phyloP scores from a whole-genome alignment of 92 coral and sea anemone genomes.

The Epizoanthus rinbou region DNA sequence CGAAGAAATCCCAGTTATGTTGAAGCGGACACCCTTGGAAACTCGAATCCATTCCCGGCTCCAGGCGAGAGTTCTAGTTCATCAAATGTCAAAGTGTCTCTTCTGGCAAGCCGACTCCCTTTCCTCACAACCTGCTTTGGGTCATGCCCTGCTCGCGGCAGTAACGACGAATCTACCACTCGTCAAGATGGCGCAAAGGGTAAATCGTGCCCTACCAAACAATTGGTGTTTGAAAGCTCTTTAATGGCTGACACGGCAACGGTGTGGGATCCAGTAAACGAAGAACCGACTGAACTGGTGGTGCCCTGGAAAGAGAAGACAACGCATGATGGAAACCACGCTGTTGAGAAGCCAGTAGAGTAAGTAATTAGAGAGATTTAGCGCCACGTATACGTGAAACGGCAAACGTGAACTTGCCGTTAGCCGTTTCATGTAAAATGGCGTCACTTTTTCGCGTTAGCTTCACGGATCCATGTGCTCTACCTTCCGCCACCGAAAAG shows the following conservation, averaged over 20 bases:
- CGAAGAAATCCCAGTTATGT: not conserved
- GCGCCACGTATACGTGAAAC: too few species aligned
- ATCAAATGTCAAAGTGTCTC: not conserved
- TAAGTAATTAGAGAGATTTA: not conserved
- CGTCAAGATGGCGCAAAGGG: not conserved
- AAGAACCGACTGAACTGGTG: not conserved
- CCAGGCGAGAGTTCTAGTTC: not conserved
- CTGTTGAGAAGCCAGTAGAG: not conserved
- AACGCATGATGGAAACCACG: not conserved
- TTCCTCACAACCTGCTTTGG: constrained; percentile 1
- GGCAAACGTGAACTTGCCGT: too few species aligned
- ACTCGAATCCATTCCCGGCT: not conserved
- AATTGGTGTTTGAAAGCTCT: constrained; percentile 2
- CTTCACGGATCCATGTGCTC: too few species aligned
- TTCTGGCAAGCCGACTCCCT: not conserved
- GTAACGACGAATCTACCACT: not conserved
- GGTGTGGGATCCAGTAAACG: not conserved
- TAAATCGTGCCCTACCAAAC: not conserved
- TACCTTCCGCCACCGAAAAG: too few species aligned
- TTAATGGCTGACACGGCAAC: not conserved
- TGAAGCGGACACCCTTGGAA: not conserved
- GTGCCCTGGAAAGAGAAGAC: constrained; percentile 1
- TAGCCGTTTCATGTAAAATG: too few species aligned
- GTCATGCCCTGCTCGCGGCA: not conserved
- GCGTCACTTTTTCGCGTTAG: too few species aligned